phyloP scores from a whole-genome alignment of 1,140 invertebrate species.

The Anastatus disparis region DNA sequence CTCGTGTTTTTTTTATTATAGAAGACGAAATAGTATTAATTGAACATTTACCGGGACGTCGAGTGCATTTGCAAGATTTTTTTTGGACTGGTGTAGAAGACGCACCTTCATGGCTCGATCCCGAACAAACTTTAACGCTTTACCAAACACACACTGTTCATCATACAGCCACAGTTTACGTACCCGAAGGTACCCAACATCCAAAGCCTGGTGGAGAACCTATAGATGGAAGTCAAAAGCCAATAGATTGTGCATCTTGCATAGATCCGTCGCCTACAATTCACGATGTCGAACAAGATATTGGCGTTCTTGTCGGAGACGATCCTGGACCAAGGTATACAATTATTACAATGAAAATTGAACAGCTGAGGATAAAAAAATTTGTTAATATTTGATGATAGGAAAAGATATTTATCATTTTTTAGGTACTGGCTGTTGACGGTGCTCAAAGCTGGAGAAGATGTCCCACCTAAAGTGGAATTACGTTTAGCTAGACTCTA shows the following conservation, averaged over 20 bases:
- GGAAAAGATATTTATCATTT: background rate
- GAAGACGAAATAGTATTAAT: constrained; percentile 64
- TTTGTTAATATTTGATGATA: too few relatives aligned
- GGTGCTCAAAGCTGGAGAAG: constrained; percentile 70
- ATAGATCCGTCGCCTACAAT: constrained; percentile 61
- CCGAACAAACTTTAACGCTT: constrained; percentile 58
- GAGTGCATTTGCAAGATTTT: constrained; percentile 80
- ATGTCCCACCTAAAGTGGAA: constrained; percentile 61
- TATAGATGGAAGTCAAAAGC: background rate
- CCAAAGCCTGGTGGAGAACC: background rate
- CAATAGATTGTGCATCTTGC: constrained; percentile 51
- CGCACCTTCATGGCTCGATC: constrained; percentile 68
- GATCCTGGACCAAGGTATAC: constrained; percentile 64
- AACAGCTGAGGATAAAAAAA: too few relatives aligned
- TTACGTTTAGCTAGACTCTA: constrained; percentile 66
- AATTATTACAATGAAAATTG: too few relatives aligned
- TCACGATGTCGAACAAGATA: constrained; percentile 56
- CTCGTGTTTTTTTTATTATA: too few relatives aligned
- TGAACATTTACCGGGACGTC: constrained; percentile 68
- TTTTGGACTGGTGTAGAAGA: constrained; percentile 88
- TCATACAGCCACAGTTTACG: constrained; percentile 60
- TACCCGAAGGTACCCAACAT: constrained; percentile 1
- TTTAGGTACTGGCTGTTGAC: constrained; percentile 82
- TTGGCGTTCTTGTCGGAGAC: constrained; percentile 59
- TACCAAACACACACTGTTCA: constrained; percentile 60